A percentile compares a stretch with the other conserved stretches of the same genome.
Conservation (phyloP, 2,113 vertebrate species). For the Coptodon rendalli region DNA sequence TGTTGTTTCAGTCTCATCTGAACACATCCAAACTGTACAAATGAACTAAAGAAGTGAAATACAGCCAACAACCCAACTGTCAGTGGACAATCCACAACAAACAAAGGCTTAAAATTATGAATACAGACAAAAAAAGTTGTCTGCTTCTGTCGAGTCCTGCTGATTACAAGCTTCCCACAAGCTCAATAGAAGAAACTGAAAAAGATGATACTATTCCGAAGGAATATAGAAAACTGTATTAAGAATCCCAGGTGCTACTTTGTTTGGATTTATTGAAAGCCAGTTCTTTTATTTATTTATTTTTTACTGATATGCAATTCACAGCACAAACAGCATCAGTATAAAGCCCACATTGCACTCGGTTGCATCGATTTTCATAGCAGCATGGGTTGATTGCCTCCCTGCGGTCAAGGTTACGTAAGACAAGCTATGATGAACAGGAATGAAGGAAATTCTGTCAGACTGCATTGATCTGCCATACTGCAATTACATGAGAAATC, state of each 20-base stretch:
- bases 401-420: conserved; percentile 25
- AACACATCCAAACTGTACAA: not conserved
- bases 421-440: conserved; percentile 29
- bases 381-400: conserved; percentile 13
- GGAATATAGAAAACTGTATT: not conserved
- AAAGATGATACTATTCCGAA: not conserved
- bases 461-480: conserved; percentile 2
- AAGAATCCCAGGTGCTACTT: not conserved
- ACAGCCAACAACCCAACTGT: not conserved
- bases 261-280: not conserved
- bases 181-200: not conserved
- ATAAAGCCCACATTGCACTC: conserved; percentile 5
- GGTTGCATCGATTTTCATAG: conserved; percentile 26
- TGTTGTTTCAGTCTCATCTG: not conserved
- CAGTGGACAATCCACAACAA: not conserved
- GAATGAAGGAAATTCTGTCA: not conserved
- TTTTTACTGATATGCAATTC: not conserved
- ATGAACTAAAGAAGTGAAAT: not conserved
- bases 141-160: not conserved
- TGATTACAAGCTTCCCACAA: not conserved
- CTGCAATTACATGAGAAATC: not conserved
- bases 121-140: not conserved
- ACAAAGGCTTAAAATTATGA: not conserved
- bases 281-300: not conserved
- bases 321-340: conserved; percentile 7